Conservation (phyloP, 2,113 vertebrate genomes). For the Grammomys dolichurus region DNA sequence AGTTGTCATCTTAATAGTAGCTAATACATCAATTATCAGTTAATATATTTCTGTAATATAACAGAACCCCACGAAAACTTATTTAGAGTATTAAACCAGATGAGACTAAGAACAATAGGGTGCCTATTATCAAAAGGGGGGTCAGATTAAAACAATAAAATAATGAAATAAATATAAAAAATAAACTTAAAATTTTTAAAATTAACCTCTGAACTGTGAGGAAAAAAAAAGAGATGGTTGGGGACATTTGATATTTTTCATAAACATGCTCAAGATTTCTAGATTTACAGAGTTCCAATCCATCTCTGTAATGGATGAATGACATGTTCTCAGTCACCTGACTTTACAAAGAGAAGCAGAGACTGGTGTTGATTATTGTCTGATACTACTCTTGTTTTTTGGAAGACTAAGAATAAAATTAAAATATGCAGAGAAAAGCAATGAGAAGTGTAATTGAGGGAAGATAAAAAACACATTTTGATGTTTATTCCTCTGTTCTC, state of each 20-base stretch:
- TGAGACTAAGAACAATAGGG: not conserved
- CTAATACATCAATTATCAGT: not conserved
- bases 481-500: constrained; percentile 68
- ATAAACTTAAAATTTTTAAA: not conserved
- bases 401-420: constrained; percentile 62
- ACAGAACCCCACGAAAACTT: not conserved
- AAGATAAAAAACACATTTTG: constrained; percentile 75
- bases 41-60: not conserved
- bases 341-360: constrained; percentile 46
- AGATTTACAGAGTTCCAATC: not conserved
- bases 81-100: not conserved
- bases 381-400: constrained; percentile 55
- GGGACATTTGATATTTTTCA: not conserved
- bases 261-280: not conserved
- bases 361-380: constrained; percentile 41
- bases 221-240: not conserved
- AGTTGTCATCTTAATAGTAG: not conserved
- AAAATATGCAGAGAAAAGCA: constrained; percentile 65
- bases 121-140: not conserved
- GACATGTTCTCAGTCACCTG: not conserved
- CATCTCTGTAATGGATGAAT: not conserved
- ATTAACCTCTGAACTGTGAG: not conserved
- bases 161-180: not conserved
- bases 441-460: constrained; percentile 44
- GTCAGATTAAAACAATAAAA: too few species aligned